Evolutionary conservation across 1,140 invertebrate genomes (phyloP).

Genomic region (Pectinophora gossypiella): DNA sequence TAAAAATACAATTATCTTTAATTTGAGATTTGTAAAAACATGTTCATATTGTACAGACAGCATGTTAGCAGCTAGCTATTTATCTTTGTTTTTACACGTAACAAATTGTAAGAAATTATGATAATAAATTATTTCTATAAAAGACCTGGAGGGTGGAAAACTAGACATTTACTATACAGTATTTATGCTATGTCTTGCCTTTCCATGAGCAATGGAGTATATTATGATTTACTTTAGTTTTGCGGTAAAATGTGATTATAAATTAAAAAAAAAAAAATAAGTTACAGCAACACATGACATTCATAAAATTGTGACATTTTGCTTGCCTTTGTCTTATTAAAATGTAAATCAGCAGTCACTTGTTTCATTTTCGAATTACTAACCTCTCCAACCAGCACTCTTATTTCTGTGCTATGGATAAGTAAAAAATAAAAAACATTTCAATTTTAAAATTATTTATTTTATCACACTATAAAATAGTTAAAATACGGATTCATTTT

Average conservation of each 20-base stretch:
- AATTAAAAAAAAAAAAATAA: too few species aligned
- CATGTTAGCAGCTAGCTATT: background rate
- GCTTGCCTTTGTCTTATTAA: conserved; percentile 12
- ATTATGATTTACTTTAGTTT: too few species aligned
- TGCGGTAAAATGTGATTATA: background rate
- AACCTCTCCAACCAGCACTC: background rate
- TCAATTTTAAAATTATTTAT: background rate
- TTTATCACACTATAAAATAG: background rate
- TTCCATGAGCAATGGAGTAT: too few species aligned
- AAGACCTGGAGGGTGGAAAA: background rate
- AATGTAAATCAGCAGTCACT: background rate
- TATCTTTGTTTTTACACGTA: background rate
- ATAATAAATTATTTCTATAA: background rate
- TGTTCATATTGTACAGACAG: conserved; percentile 5
- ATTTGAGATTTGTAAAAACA: conserved; percentile 21
- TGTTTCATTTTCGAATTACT: background rate
- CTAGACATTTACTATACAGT: too few species aligned
- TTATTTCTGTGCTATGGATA: background rate
- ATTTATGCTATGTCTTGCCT: too few species aligned
- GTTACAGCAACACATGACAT: conserved; percentile 8
- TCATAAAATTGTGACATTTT: conserved; percentile 21
- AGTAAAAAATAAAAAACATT: background rate
- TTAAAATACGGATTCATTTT: background rate
- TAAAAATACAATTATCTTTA: conserved; percentile 10
- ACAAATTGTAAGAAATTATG: background rate